Evolutionary conservation across 2,113 vertebrate species (phyloP), one percentile per base, ranked within the genome.

Genomic region (Chaenogobius annularis): DNA sequence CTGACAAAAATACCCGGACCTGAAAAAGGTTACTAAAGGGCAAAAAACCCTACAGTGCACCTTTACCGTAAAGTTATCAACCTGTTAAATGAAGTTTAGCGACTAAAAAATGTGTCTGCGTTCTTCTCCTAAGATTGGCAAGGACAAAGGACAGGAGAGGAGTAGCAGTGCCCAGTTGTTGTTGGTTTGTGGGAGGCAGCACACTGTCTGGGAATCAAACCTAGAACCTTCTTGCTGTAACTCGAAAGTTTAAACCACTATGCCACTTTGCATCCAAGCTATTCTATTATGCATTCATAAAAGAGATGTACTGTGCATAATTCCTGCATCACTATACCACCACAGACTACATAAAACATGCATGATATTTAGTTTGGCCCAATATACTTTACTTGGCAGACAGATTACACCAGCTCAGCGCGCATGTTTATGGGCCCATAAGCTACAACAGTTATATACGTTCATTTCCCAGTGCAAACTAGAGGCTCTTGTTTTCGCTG

Each of bases 401-500:
- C 73, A 56, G 47, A 73, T 79, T 61, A 52, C 56, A 68, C 77
- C 73, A 73, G 61, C 76, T 58, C 52, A 75, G 10, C 69, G 50
- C 66, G 83, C 17, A 54, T 56, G 20, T 81, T 80, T 68, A 76
- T 63, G 68, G 14, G 62, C 63, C 79, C n/a, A 56, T 72, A 59
- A 76, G 26, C 56, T 48, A 59, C 40, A n/a, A n/a, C 65, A 37
- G 22, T 52, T 69, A 81, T 71, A 78, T 77, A 79, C 74, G 19
- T 68, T 77, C 35, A 66, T 78, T 69, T 88, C 59, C 50, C 17
- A 66, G 69, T 55, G 52, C 55, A 59, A 26, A 79, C 64, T 37
- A 78, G 61, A 68, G 66, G 70, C 48, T 69, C 70, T 66, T 26
- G 1, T 83, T 84, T 84, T 77, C 47, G 76, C 64, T 13, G 72